Conservation (phyloP, 2,113 vertebrate genomes). For the Rynchops niger region DNA sequence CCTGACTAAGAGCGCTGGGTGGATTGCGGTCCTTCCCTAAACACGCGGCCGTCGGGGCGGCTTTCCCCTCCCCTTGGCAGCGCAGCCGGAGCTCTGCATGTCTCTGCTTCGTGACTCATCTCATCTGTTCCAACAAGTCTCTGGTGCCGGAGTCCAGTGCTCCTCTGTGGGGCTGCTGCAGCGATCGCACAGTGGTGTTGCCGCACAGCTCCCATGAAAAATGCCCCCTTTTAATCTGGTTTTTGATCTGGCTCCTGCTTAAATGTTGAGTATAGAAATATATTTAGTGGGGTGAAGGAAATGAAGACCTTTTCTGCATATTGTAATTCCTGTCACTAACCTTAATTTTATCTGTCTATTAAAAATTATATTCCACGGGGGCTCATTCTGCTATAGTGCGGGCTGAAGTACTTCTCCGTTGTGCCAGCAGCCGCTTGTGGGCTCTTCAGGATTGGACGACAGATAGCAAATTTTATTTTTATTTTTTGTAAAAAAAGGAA, state of each 20-base stretch:
- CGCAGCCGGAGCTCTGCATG: fast-evolving
- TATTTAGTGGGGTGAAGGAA: not conserved
- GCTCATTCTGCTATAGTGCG: not conserved
- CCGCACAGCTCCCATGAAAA: not conserved
- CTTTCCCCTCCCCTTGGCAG: not conserved
- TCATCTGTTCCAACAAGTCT: not conserved
- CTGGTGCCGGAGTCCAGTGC: not conserved
- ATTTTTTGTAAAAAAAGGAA: not conserved
- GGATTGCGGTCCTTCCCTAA: not conserved
- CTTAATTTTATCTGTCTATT: not conserved
- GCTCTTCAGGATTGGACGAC: not conserved
- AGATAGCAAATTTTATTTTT: not conserved
- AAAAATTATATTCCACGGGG: not conserved
- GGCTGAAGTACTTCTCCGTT: not conserved
- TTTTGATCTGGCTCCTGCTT: not conserved
- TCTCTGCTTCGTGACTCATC: not conserved
- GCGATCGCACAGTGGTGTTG: not conserved
- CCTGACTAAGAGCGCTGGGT: not conserved
- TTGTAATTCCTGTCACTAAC: not conserved
- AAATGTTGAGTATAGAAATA: not conserved
- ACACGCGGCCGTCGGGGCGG: not conserved
- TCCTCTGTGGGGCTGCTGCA: not conserved
- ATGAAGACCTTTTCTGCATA: not conserved
- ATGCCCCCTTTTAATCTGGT: not conserved
- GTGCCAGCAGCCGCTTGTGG: not conserved